A percentile compares a stretch with the other conserved stretches of the same genome.
Evolutionary conservation across 2,888 invertebrate genomes (phyloP).

Genomic region (Protonemura montana): DNA sequence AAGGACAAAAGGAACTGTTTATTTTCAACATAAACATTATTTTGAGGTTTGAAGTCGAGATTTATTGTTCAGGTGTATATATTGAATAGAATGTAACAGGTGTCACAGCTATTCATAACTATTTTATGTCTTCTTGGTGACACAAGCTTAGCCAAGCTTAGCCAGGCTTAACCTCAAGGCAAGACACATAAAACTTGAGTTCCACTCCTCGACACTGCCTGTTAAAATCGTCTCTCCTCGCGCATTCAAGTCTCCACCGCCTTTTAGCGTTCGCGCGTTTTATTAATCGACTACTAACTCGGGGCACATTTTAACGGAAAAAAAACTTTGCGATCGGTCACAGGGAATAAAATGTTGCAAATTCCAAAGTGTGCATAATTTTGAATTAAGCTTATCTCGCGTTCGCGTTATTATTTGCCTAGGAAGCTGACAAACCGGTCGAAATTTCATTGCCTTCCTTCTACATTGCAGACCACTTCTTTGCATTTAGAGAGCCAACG

Average conservation of each 20-base stretch:
- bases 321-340: neutral
- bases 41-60: slow-evolving; percentile 26
- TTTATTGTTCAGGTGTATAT: slow-evolving; percentile 27
- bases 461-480: neutral
- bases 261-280: neutral
- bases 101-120: neutral
- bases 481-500: neutral
- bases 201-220: neutral
- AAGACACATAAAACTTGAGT: neutral
- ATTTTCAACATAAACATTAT: slow-evolving; percentile 9
- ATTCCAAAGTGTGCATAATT: neutral
- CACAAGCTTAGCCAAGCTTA: neutral
- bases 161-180: neutral
- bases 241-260: slow-evolving; percentile 20
- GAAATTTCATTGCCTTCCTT: neutral
- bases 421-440: slow-evolving; percentile 33
- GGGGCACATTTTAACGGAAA: neutral
- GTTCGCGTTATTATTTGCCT: neutral
- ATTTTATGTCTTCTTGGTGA: slow-evolving; percentile 18
- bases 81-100: slow-evolving; percentile 17
- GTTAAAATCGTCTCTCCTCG: neutral
- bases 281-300: neutral
- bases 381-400: neutral
- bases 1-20: slow-evolving; percentile 12
- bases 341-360: slow-evolving; percentile 7